Evolutionary conservation across 2,888 invertebrate species (phyloP).

Genomic region (Saturnia pavonia): DNA sequence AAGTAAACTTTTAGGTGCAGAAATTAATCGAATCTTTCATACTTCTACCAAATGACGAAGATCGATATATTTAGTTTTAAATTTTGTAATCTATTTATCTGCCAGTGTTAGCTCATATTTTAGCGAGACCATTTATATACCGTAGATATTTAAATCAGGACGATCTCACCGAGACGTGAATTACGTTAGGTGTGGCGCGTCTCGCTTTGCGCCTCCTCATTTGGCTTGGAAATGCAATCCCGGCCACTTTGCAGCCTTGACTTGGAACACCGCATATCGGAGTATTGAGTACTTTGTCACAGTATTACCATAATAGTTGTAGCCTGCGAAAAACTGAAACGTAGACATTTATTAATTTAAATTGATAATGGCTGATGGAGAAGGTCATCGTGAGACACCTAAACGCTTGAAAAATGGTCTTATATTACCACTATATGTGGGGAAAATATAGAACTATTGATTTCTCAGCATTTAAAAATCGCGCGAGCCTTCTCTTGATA

Average conservation of each 20-base stretch:
- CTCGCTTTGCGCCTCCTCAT: slow-evolving; percentile 29
- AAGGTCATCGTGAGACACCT: too few species aligned
- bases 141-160: background rate
- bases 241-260: slow-evolving; percentile 16
- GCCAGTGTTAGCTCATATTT: background rate
- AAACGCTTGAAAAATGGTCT: too few species aligned
- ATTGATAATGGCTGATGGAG: background rate
- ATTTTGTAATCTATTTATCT: background rate
- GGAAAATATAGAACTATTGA: too few species aligned
- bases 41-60: background rate
- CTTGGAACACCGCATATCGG: background rate
- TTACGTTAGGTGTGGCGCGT: slow-evolving; percentile 11
- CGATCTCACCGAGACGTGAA: slow-evolving; percentile 18
- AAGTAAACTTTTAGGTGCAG: too few species aligned
- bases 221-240: slow-evolving; percentile 39
- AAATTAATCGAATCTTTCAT: too few species aligned
- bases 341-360: background rate
- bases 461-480: too few species aligned
- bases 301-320: slow-evolving; percentile 1
- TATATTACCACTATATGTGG: too few species aligned
- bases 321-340: background rate
- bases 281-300: slow-evolving; percentile 4
- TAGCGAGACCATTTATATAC: background rate
- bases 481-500: too few species aligned
- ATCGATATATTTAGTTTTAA: background rate